A percentile compares a stretch with the other conserved stretches of the same genome.
phyloP scores from a whole-genome alignment of 2,113 vertebrate genomes.

The Benitochromis conjunctus region DNA sequence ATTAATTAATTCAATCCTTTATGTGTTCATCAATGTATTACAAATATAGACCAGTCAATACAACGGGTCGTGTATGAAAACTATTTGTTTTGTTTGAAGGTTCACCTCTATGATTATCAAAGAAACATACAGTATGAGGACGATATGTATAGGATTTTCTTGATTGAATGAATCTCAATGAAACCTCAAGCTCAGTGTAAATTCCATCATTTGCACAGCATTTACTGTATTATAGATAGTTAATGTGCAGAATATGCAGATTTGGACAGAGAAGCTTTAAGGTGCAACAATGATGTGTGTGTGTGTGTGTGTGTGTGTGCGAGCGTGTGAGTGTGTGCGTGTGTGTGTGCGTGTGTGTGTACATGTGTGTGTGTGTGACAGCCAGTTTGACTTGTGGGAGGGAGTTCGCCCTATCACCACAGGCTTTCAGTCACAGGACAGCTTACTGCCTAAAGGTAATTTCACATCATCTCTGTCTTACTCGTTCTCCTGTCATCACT shows the following conservation, averaged over 20 bases:
- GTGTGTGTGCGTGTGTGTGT: rapidly evolving
- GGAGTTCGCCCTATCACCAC: neutral
- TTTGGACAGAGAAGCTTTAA: neutral
- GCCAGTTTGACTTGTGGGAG: neutral
- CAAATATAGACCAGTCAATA: neutral
- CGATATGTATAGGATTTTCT: neutral
- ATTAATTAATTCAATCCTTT: too few relatives aligned
- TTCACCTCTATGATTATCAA: neutral
- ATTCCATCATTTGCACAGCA: neutral
- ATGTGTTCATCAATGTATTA: too few relatives aligned
- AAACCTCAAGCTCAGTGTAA: too few relatives aligned
- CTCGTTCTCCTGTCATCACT: neutral
- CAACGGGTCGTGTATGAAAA: neutral
- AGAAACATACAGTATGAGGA: neutral
- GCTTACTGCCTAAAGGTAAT: neutral
- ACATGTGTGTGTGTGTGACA: neutral
- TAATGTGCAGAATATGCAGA: neutral
- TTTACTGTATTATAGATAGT: neutral
- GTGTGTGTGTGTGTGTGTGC: rapidly evolving
- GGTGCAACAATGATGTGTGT: rapidly evolving
- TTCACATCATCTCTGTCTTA: neutral
- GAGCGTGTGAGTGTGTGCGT: rapidly evolving
- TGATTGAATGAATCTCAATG: neutral
- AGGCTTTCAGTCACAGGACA: neutral
- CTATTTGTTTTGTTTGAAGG: neutral